phyloP scores from a whole-genome alignment of 1,140 invertebrate species.

The Phymorhynchus buccinoides region DNA sequence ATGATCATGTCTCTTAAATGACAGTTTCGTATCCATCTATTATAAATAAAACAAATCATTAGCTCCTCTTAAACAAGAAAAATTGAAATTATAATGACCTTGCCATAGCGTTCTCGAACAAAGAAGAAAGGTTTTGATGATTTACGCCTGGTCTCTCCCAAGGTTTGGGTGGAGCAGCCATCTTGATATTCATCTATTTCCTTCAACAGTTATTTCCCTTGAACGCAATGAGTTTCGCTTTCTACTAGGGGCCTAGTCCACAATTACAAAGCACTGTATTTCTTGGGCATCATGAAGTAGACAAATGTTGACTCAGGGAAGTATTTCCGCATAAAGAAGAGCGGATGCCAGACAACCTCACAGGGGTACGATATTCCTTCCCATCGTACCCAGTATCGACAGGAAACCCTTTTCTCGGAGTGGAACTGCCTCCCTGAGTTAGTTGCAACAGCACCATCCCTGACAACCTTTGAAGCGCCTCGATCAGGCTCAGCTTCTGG shows the following conservation, averaged over 20 bases:
- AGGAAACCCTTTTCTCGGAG: neutral
- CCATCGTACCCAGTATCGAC: neutral
- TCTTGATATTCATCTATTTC: constrained; percentile 36
- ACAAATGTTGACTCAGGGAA: neutral
- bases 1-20: too few species aligned
- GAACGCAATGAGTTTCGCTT: neutral
- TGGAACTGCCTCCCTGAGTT: too few species aligned
- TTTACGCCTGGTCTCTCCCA: constrained; percentile 70
- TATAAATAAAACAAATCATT: neutral
- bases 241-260: neutral
- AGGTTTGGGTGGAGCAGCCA: constrained; percentile 69
- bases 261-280: neutral
- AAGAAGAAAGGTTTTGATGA: constrained; percentile 54
- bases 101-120: constrained; percentile 61
- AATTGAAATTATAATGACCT: constrained; percentile 46
- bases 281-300: neutral
- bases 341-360: neutral
- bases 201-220: constrained; percentile 1
- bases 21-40: too few species aligned
- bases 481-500: too few species aligned
- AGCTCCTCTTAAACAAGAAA: neutral
- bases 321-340: neutral
- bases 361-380: neutral
- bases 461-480: too few species aligned
- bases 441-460: too few species aligned